Base-by-base conservation (phyloP, 2,888 invertebrate genomes). In the Mactromeris polynyma region DNA sequence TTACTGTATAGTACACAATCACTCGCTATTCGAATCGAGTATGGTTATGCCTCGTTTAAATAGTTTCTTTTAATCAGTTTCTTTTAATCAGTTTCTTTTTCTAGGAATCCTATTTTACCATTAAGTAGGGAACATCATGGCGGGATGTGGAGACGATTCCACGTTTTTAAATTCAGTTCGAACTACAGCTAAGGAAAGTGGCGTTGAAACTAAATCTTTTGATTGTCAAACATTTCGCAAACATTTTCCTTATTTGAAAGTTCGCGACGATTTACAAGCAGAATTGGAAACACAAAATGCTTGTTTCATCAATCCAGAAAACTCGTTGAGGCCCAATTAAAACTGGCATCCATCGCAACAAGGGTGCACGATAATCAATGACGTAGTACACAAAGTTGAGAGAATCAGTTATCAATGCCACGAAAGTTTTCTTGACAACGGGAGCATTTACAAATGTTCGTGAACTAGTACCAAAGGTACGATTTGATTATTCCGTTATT, bases 271-370 rank as follows among this genome's bases (percentile, higher is more conserved):
- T 11, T 89, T 91, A 58, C 26, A 36, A 40, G 90, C 86, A 1
- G 81, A 86, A 38, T 64, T 81, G 33, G 90, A 90, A 86, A 14
- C 19, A 7, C 46, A 78, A 40, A 84, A 89, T 33, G 90, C 92
- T 21, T 93, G 94, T 3, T 83, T 90, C 54, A 90, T 94, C 19
- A 93, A 90, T 83, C 93, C 94, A 36, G 94, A 69, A 89, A 83
- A 36, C 40, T 93, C 11, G 86, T 93, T 7, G 26, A 86, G 40
- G 93, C 94, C 0, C 92, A 93, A 40, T 82, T 91, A 46, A 81
- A 46, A 4, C 38, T 91, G 3, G 93, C 93, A 14, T n/a, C n/a
- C n/a, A n/a, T 38, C 58, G n/a, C 54, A 88, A 31, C 85, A 93
- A 36, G 93, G 93, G 14, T 93, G 94, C 85, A 77, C 87, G 42